phyloP scores from a whole-genome alignment of 2,888 invertebrate genomes.

The Lasioglossum villosulum region DNA sequence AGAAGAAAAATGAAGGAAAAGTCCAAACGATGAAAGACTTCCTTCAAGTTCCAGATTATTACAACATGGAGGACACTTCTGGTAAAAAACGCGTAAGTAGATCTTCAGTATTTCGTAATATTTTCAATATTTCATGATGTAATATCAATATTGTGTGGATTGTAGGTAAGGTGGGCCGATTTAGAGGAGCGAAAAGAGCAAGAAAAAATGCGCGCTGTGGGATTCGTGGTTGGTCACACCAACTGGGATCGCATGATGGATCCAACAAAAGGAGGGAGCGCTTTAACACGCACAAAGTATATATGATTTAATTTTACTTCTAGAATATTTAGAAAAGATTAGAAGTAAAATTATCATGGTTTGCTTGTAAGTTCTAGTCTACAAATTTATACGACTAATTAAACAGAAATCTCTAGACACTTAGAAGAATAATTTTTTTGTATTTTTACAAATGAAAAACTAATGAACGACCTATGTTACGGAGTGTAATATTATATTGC shows the following conservation, averaged over 20 bases:
- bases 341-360: conserved; percentile 39
- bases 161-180: conserved; percentile 98
- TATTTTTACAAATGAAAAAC: conserved; percentile 38
- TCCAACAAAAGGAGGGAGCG: conserved; percentile 94
- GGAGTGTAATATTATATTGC: background rate
- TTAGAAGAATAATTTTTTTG: conserved; percentile 12
- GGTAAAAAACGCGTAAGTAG: conserved; percentile 95
- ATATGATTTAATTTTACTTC: conserved; percentile 85
- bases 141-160: background rate
- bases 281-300: conserved; percentile 97
- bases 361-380: conserved; percentile 51
- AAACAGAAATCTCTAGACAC: background rate
- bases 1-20: conserved; percentile 88
- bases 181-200: conserved; percentile 96
- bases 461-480: background rate
- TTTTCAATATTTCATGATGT: background rate
- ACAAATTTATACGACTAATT: conserved; percentile 26
- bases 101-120: background rate
- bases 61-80: conserved; percentile 86
- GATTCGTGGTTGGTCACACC: conserved; percentile 98
- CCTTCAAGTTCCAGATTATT: conserved; percentile 93
- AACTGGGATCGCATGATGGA: conserved; percentile 98
- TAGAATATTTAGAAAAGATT: conserved; percentile 46
- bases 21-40: conserved; percentile 95
- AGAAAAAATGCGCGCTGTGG: conserved; percentile 96